These are phyloP conservation scores for Nephrotoma appendiculata DNA, from an alignment of 2,888 invertebrate species.

Conservation along the genomic window DNA sequence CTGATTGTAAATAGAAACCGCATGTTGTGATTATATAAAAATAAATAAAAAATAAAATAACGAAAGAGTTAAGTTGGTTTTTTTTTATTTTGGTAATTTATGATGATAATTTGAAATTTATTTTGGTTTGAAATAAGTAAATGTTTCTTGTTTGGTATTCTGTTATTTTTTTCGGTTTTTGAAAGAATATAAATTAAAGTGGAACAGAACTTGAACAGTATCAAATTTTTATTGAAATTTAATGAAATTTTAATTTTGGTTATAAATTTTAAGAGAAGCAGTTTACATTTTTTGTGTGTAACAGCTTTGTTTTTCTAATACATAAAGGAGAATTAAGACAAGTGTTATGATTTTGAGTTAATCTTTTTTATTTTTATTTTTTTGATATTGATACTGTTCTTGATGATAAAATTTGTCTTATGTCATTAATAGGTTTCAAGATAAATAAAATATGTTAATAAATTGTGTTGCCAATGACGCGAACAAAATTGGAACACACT, in stretches of 20 bases:
- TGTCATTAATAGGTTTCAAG: neutral
- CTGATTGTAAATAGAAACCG: constrained; percentile 1
- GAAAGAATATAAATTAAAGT: neutral
- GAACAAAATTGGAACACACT: neutral
- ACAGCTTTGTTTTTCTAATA: neutral
- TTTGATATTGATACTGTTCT: neutral
- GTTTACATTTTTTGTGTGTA: neutral
- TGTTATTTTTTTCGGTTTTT: neutral
- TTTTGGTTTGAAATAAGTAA: neutral
- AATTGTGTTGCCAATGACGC: neutral
- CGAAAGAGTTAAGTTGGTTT: neutral
- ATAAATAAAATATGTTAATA: neutral
- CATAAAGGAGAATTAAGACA: neutral
- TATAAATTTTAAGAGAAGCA: neutral
- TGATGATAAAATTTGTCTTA: neutral
- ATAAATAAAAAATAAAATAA: neutral
- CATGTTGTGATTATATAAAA: constrained; percentile 3
- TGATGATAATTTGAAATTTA: neutral
- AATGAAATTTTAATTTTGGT: constrained; percentile 3
- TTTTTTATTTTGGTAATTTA: neutral
- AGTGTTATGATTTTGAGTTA: neutral
- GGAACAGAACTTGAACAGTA: neutral
- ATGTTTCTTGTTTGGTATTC: neutral
- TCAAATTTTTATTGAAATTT: constrained; percentile 3
- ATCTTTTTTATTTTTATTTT: neutral